Conservation (phyloP, 2,888 invertebrate species). For the Dyspetes luteomarginatus region DNA sequence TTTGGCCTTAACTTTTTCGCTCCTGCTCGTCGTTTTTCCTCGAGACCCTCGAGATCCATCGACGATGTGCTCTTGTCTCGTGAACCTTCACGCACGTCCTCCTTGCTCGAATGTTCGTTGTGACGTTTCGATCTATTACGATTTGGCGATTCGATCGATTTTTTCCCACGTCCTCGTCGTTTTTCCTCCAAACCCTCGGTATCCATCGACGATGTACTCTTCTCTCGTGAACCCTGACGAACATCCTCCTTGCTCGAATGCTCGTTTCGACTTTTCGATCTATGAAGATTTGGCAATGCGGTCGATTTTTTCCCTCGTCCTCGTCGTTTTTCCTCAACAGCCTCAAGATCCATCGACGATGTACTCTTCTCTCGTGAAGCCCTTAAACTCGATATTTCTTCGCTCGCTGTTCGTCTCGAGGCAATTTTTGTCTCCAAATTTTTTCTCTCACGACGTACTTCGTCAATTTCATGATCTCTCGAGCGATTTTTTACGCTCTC, state of each 20-base stretch:
- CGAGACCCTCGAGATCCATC: no score
- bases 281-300: conserved; percentile 1
- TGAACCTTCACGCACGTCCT: conserved; percentile 40
- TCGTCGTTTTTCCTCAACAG: conserved; percentile 38
- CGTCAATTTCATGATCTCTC: conserved; percentile 51
- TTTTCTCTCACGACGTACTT: conserved; percentile 34
- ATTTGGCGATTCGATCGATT: not conserved
- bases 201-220: no score
- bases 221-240: conserved; percentile 30
- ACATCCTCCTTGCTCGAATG: conserved; percentile 45
- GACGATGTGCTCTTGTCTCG: conserved; percentile 20
- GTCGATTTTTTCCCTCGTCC: not conserved
- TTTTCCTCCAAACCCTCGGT: no score
- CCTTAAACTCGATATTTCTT: conserved; percentile 53
- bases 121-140: no score
- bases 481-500: conserved; percentile 39
- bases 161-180: no score
- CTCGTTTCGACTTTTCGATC: conserved; percentile 7
- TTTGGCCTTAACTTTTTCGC: no score
- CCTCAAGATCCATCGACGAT: conserved; percentile 54
- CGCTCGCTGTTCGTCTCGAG: conserved; percentile 35
- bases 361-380: conserved; percentile 58
- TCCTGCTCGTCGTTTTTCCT: no score
- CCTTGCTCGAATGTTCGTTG: conserved; percentile 26
- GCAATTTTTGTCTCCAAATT: conserved; percentile 27